Percentiles rank a stretch among this genome's conserved stretches.
phyloP scores from a whole-genome alignment of 2,113 vertebrate genomes.

The Oreochromis spilurus region DNA sequence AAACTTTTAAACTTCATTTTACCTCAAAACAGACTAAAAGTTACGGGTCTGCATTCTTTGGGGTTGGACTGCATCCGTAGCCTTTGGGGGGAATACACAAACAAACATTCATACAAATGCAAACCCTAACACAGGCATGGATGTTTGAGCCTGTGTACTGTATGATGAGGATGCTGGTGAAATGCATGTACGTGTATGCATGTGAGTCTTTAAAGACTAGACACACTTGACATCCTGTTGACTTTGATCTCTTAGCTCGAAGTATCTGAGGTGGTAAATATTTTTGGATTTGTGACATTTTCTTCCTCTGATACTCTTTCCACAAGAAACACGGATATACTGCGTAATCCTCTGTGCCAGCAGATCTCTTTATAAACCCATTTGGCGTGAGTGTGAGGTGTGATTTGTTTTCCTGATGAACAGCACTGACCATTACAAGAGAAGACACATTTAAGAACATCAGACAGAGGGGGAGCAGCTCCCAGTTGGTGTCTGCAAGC shows the following conservation, averaged over 20 bases:
- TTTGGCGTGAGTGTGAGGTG: neutral
- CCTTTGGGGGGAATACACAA: neutral
- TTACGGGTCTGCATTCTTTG: neutral
- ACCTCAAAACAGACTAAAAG: conserved; percentile 10
- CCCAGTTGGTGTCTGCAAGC: conserved; percentile 17
- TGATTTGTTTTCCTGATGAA: conserved; percentile 13
- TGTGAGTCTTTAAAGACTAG: neutral
- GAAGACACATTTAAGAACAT: neutral
- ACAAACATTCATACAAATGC: neutral
- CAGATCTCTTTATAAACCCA: neutral
- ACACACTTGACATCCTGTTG: neutral
- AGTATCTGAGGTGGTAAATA: neutral
- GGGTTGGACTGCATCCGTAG: neutral
- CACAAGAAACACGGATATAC: neutral
- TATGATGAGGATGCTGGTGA: neutral
- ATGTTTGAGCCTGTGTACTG: neutral
- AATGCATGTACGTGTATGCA: neutral
- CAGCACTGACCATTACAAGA: conserved; percentile 4
- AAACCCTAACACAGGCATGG: neutral
- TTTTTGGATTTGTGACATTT: neutral
- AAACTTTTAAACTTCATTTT: conserved; percentile 35
- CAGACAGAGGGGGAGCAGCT: neutral
- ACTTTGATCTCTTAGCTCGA: neutral
- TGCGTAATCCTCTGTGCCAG: neutral
- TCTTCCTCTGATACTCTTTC: neutral